These are phyloP conservation scores for Peromyscus californicus DNA, from an alignment of 2,113 vertebrate genomes.

Conservation along the genomic window DNA sequence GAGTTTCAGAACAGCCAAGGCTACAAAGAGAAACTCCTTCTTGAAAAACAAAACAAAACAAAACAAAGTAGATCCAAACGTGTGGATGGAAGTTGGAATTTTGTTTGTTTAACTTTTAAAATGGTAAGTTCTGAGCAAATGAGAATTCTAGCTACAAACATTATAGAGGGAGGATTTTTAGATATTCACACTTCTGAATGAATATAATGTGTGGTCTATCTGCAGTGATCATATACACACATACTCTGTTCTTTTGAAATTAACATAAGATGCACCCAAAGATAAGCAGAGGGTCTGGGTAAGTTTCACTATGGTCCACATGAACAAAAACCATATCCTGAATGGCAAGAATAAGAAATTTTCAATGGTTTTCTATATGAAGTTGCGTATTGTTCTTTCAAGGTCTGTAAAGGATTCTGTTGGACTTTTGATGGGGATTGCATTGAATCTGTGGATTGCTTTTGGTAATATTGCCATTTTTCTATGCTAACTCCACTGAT, in stretches of 20 bases:
- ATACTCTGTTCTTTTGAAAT: background rate
- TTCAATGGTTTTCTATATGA: background rate
- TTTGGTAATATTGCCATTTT: too few species aligned
- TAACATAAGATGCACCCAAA: constrained; percentile 28
- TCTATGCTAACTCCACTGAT: too few species aligned
- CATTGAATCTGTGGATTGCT: too few species aligned
- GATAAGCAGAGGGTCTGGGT: background rate
- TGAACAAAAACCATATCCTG: background rate
- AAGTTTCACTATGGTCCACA: constrained; percentile 22
- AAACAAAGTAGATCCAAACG: background rate
- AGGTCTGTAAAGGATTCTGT: too few species aligned
- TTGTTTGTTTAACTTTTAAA: background rate
- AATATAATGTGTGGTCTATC: background rate
- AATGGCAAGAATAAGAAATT: rapidly evolving
- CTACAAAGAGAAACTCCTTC: too few species aligned
- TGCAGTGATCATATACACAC: too few species aligned
- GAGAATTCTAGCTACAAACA: background rate
- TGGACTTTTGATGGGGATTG: too few species aligned
- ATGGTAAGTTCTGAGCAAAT: background rate
- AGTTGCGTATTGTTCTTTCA: too few species aligned
- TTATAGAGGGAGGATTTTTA: background rate
- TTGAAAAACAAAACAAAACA: too few species aligned
- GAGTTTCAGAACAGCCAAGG: too few species aligned
- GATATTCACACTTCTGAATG: background rate
- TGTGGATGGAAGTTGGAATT: background rate